Evolutionary conservation across 2,888 invertebrate species (phyloP).

Genomic region (Rhagonycha lutea): DNA sequence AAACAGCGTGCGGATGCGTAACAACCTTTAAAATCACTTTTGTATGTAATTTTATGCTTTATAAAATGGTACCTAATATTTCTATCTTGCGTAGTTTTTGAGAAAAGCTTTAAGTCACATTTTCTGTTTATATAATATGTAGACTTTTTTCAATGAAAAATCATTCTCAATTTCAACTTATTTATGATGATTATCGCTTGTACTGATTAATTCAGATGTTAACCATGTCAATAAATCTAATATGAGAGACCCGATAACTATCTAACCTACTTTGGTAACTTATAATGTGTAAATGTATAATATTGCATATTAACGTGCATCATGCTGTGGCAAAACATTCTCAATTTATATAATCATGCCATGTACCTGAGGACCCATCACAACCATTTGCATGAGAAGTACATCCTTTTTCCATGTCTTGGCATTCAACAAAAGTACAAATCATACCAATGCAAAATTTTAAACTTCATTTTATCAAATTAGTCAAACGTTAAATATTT

Average conservation of each 20-base stretch:
- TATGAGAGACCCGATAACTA: background rate
- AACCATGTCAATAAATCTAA: too few species aligned
- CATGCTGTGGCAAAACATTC: conserved; percentile 27
- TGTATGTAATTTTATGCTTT: too few species aligned
- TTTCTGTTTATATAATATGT: too few species aligned
- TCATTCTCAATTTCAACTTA: too few species aligned
- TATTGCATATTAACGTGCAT: conserved; percentile 22
- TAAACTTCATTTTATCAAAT: background rate
- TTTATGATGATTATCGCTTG: too few species aligned
- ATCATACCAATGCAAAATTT: conserved; percentile 58
- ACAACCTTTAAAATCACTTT: too few species aligned
- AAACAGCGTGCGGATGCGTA: too few species aligned
- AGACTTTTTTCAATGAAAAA: too few species aligned
- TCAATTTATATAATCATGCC: conserved; percentile 27
- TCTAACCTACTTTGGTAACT: background rate
- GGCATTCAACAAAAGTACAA: conserved; percentile 66
- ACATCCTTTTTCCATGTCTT: conserved; percentile 86
- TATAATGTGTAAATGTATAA: conserved; percentile 12
- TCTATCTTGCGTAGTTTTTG: too few species aligned
- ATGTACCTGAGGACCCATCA: conserved; percentile 85
- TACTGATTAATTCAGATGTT: too few species aligned
- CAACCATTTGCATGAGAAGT: conserved; percentile 92
- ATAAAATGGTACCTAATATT: too few species aligned
- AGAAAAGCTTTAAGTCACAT: too few species aligned
- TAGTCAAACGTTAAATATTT: background rate